Percentiles rank a stretch among this genome's conserved stretches.
phyloP scores from a whole-genome alignment of 2,888 invertebrate species.

The Yponomeuta cagnagella region DNA sequence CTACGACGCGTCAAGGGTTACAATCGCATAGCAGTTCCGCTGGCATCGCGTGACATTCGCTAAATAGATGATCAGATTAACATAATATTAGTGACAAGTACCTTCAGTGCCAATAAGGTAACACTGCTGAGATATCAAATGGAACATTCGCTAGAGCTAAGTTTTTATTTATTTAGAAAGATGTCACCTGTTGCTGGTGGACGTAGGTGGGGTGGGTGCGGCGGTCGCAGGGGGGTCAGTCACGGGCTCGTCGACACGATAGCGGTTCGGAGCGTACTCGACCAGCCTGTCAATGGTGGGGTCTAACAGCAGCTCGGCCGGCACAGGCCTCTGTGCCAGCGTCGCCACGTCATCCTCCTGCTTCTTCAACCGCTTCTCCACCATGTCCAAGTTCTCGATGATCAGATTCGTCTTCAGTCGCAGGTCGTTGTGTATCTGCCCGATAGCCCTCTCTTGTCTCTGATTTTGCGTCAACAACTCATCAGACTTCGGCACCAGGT shows the following conservation, averaged over 20 bases:
- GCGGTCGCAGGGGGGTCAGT: slow-evolving; percentile 60
- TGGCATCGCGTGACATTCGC: slow-evolving; percentile 13
- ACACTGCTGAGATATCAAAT: not conserved
- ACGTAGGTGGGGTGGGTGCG: slow-evolving; percentile 44
- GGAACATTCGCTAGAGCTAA: not conserved
- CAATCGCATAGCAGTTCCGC: slow-evolving; percentile 33
- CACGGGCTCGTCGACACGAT: slow-evolving; percentile 58
- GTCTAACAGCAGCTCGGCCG: slow-evolving; percentile 81
- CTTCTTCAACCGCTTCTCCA: slow-evolving; percentile 88
- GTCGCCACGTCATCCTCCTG: slow-evolving; percentile 90
- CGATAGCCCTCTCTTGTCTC: slow-evolving; percentile 89
- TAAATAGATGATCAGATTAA: not conserved
- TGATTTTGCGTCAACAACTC: slow-evolving; percentile 90
- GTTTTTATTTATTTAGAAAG: slow-evolving; percentile 34
- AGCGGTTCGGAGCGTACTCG: slow-evolving; percentile 85
- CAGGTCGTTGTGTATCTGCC: slow-evolving; percentile 88
- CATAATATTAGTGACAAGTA: not conserved
- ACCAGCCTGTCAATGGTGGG: slow-evolving; percentile 87
- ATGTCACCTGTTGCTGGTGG: slow-evolving; percentile 65
- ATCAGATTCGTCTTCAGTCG: slow-evolving; percentile 89
- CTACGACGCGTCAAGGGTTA: slow-evolving; percentile 23
- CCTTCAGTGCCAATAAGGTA: no score
- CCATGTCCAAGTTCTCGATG: slow-evolving; percentile 90
- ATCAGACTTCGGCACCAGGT: slow-evolving; percentile 90
- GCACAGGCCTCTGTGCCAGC: slow-evolving; percentile 82